Evolutionary conservation across 2,797 vertebrate genomes (phyloP), one percentile per base, ranked within the genome.

Genomic region (Apodemus agrarius): DNA sequence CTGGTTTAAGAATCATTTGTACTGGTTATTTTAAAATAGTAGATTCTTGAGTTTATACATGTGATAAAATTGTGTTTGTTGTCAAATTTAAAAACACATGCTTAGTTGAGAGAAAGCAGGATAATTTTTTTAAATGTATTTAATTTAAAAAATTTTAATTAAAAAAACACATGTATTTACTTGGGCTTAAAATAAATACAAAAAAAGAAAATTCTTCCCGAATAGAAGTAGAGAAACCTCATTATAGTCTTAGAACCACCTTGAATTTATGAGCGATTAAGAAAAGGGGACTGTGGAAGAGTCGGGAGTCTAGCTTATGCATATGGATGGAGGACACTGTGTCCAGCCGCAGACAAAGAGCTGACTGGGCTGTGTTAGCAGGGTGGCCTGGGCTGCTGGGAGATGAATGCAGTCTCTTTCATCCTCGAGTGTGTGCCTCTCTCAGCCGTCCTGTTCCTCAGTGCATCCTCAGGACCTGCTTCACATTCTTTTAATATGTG

Each of bases 21-120:
- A 43, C 26, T 54, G 37, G 83, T 84, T 86, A 82, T 92, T 95
- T 96, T 89, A 9, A 57, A 94, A 78, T 14, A 49, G 24, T 46
- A 63, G 57, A 22, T 63, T 43, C 57, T 63, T 40, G 54, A 82
- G 40, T 82, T 89, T 29, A 79, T 54, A 86, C 16, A 93, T 76
- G 37, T 91, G 37, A 10, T 37, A 89, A 94, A 97, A 89, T 69
- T 52, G 11, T 43, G 13, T n/a, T 34, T 92, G n/a, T 72, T 94
- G 85, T 92, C 24, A 74, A 89, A 65, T 8, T 49, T 49, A 67
- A 74, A 52, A 67, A 34, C 14, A 26, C n/a, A 83, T 86, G 54
- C 76, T 72, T 92, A 69, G 40, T 34, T 69, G 37, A 43, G 54
- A 81, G 26, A 93, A 96, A 89, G 49, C 29, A 43, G 37, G 40